A percentile compares a stretch with the other conserved stretches of the same genome.
Conservation (phyloP, 2,113 vertebrate genomes). For the Ginglymostoma cirratum region DNA sequence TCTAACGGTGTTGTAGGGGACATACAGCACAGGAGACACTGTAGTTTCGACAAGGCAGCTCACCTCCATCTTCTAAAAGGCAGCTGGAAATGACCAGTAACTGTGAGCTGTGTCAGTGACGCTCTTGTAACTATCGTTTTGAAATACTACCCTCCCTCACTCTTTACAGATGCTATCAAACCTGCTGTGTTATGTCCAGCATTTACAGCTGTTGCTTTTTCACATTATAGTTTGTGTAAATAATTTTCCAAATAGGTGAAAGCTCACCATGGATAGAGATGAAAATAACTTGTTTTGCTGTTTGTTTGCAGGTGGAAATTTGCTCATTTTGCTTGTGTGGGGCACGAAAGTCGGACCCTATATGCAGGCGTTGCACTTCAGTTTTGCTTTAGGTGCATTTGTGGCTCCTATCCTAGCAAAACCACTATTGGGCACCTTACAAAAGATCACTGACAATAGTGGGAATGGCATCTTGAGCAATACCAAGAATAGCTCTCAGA, state of each 20-base stretch:
- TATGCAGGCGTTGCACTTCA: slow-evolving; percentile 91
- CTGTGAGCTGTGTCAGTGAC: background rate
- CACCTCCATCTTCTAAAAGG: background rate
- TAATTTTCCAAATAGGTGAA: background rate
- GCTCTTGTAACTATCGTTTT: background rate
- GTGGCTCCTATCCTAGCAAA: slow-evolving; percentile 79
- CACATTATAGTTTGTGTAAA: background rate
- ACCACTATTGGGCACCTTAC: slow-evolving; percentile 56
- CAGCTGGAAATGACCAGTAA: background rate
- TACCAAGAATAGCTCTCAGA: too few species aligned
- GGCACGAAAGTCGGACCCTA: slow-evolving; percentile 69
- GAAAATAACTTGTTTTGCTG: background rate
- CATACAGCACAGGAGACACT: background rate
- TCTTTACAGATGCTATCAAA: background rate
- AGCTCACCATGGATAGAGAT: background rate
- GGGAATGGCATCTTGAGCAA: background rate
- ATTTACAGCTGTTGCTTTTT: background rate
- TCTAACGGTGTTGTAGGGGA: background rate
- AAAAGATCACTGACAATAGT: too few species aligned
- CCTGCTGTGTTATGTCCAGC: background rate
- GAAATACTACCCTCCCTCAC: background rate
- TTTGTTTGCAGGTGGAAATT: slow-evolving; percentile 70
- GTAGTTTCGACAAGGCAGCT: background rate
- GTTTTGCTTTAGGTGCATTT: slow-evolving; percentile 80
- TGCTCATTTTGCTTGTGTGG: slow-evolving; percentile 78